phyloP scores from a whole-genome alignment of 2,888 invertebrate genomes.

The Cosmia trapezina region DNA sequence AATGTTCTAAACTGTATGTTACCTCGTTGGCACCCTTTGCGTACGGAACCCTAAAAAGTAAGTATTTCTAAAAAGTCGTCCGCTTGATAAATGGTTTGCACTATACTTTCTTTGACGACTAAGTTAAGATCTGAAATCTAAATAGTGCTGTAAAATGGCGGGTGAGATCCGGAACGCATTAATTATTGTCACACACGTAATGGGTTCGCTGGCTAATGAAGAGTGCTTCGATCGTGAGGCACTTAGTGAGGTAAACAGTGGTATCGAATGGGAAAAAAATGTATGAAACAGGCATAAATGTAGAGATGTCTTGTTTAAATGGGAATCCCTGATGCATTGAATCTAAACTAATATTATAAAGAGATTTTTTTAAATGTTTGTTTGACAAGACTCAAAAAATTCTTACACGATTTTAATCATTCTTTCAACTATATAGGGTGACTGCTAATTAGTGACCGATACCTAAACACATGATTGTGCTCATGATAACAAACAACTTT shows the following conservation, averaged over 20 bases:
- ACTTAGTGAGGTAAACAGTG: background rate
- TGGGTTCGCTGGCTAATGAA: constrained; percentile 37
- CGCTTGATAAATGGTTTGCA: constrained; percentile 13
- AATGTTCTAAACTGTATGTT: no score
- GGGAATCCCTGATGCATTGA: background rate
- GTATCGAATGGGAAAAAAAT: background rate
- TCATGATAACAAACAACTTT: no score
- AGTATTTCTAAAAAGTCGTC: background rate
- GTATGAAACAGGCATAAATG: no score
- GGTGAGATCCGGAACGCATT: constrained; percentile 44
- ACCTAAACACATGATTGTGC: no score
- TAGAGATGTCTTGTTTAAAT: no score
- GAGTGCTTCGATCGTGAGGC: constrained; percentile 24
- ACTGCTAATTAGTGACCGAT: no score
- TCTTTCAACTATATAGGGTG: no score
- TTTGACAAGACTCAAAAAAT: no score
- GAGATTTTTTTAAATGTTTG: no score
- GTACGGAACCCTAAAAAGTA: background rate
- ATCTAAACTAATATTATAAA: no score
- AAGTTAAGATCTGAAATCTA: constrained; percentile 45
- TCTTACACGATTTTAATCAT: no score
- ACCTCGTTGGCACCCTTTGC: no score
- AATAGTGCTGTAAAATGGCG: constrained; percentile 27
- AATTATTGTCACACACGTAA: constrained; percentile 46
- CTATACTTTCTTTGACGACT: constrained; percentile 11